phyloP scores from a whole-genome alignment of 2,113 vertebrate genomes.

The Salminus brasiliensis region DNA sequence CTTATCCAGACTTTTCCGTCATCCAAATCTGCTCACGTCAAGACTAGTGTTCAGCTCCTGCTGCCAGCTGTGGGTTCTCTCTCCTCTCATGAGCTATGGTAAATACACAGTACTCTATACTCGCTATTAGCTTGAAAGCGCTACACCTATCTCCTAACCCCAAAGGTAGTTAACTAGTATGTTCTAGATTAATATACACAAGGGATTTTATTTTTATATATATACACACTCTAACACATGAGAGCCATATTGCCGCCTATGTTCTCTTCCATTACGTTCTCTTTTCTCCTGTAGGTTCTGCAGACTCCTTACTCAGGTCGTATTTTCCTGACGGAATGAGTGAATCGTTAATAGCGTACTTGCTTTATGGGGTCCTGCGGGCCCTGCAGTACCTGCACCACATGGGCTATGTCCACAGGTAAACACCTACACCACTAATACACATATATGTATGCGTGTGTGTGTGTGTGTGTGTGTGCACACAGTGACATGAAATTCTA shows the following conservation, averaged over 20 bases:
- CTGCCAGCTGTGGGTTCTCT: constrained; percentile 94
- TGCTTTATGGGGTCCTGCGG: constrained; percentile 89
- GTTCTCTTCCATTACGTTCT: too few relatives aligned
- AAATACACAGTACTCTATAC: constrained; percentile 57
- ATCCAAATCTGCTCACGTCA: constrained; percentile 89
- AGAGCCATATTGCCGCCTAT: too few relatives aligned
- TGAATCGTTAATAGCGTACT: constrained; percentile 90
- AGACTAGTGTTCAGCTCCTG: constrained; percentile 91
- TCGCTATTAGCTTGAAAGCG: too few relatives aligned
- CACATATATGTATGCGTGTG: too few relatives aligned
- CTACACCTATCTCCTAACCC: too few relatives aligned
- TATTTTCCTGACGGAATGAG: constrained; percentile 97
- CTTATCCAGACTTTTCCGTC: constrained; percentile 87
- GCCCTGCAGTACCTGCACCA: constrained; percentile 93
- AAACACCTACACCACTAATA: constrained; percentile 33
- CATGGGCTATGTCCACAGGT: constrained; percentile 97
- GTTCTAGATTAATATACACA: too few relatives aligned
- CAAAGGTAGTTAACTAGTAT: too few relatives aligned
- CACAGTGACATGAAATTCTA: too few relatives aligned
- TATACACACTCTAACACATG: too few relatives aligned
- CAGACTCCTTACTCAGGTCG: constrained; percentile 85
- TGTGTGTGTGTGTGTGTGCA: too few relatives aligned
- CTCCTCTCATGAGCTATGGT: constrained; percentile 96
- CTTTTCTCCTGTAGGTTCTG: constrained; percentile 77
- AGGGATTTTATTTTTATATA: too few relatives aligned